phyloP scores from a whole-genome alignment of 2,113 vertebrate genomes.

The Dromiciops gliroides region DNA sequence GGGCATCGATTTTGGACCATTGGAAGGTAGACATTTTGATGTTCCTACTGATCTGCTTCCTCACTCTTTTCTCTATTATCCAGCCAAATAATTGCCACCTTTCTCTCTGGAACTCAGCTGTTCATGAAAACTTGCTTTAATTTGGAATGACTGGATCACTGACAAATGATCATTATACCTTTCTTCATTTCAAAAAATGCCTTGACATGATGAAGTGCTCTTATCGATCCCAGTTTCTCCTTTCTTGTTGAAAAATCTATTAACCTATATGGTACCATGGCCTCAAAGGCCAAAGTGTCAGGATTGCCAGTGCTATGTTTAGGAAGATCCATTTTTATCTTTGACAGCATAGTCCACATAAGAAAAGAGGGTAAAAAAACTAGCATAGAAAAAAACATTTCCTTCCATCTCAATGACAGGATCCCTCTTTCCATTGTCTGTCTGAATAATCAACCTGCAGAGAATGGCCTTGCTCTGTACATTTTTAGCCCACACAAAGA shows the following conservation, averaged over 20 bases:
- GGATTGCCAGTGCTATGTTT: neutral
- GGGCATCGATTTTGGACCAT: conserved; percentile 1
- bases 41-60: conserved; percentile 28
- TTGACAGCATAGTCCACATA: neutral
- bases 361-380: conserved; percentile 5
- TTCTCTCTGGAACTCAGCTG: conserved; percentile 32
- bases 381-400: neutral
- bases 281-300: conserved; percentile 55
- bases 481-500: neutral
- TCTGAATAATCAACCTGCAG: neutral
- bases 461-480: neutral
- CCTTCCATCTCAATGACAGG: neutral
- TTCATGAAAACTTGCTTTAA: conserved; percentile 49
- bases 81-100: conserved; percentile 15
- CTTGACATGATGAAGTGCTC: conserved; percentile 62
- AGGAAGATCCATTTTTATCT: conserved; percentile 28
- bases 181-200: conserved; percentile 36
- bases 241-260: conserved; percentile 69
- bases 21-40: conserved; percentile 30
- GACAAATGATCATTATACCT: conserved; percentile 48
- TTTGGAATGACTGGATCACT: conserved; percentile 26
- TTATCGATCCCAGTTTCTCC: conserved; percentile 47
- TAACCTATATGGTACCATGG: conserved; percentile 27
- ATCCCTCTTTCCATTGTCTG: neutral
- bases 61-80: neutral